Conservation (phyloP, 2,113 vertebrate genomes). For the Corapipo altera region DNA sequence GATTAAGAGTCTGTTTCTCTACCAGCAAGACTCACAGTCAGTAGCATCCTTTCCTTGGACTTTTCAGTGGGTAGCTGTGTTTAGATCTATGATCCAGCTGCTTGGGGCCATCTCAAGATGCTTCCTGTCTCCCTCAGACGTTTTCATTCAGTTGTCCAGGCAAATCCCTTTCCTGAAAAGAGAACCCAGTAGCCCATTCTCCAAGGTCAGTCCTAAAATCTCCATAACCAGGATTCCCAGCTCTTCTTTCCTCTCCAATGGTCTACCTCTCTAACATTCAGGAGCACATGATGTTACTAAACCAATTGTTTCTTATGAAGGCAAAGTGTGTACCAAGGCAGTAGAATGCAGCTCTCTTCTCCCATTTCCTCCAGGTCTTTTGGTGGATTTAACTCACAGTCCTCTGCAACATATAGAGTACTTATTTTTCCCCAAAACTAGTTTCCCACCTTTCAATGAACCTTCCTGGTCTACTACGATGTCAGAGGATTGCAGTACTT, state of each 20-base stretch:
- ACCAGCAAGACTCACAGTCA: background rate
- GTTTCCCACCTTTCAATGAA: background rate
- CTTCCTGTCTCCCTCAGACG: background rate
- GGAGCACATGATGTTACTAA: background rate
- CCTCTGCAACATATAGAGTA: background rate
- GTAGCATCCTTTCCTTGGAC: background rate
- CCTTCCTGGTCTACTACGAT: background rate
- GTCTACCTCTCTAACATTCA: background rate
- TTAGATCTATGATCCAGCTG: background rate
- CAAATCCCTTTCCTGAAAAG: background rate
- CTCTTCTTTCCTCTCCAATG: background rate
- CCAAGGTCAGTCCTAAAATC: background rate
- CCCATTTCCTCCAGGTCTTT: background rate
- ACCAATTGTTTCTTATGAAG: background rate
- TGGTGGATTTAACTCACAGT: background rate
- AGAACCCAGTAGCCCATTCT: background rate
- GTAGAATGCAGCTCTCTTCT: background rate
- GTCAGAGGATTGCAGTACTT: background rate
- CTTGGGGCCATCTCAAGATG: background rate
- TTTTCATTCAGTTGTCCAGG: background rate
- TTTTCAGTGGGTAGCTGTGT: background rate
- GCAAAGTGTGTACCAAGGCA: background rate
- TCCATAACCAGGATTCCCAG: background rate
- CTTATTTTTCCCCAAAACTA: background rate
- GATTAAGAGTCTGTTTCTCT: background rate